phyloP scores from a whole-genome alignment of 2,113 vertebrate species.

The Spheniscus mendiculus region DNA sequence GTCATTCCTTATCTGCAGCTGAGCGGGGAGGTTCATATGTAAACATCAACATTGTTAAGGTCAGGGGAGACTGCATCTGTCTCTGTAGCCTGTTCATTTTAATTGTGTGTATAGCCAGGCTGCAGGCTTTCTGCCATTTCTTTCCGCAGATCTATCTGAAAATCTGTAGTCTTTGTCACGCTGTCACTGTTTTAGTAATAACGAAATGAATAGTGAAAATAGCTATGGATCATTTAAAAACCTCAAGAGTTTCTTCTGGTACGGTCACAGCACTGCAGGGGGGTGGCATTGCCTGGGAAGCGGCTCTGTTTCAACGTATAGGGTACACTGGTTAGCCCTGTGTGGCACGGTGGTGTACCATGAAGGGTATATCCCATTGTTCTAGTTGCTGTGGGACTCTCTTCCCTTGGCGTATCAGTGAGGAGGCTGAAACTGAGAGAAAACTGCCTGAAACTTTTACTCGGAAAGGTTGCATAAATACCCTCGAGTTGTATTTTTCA shows the following conservation, averaged over 20 bases:
- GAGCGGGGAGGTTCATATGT: conserved; percentile 13
- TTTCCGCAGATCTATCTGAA: not conserved
- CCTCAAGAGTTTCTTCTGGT: not conserved
- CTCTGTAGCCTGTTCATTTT: conserved; percentile 28
- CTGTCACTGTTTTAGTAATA: not conserved
- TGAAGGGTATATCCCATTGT: too few relatives aligned
- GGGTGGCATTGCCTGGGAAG: fast-evolving
- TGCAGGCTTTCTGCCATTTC: not conserved
- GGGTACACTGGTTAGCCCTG: not conserved
- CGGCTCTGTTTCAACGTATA: fast-evolving
- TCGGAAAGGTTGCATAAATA: not conserved
- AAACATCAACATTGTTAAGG: conserved; percentile 56
- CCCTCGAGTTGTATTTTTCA: not conserved
- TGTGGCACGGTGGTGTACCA: not conserved
- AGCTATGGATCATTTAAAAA: not conserved
- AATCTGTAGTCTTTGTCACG: not conserved
- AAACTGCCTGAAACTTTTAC: not conserved
- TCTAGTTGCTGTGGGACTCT: not conserved
- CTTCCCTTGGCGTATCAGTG: fast-evolving
- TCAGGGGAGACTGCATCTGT: not conserved
- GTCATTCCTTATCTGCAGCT: conserved; percentile 64
- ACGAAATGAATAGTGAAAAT: not conserved
- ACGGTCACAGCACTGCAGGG: fast-evolving
- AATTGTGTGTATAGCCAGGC: not conserved
- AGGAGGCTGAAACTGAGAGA: not conserved